A percentile compares a stretch with the other conserved stretches of the same genome.
phyloP scores from a whole-genome alignment of 2,888 invertebrate species.

The Stomorhina lunata region DNA sequence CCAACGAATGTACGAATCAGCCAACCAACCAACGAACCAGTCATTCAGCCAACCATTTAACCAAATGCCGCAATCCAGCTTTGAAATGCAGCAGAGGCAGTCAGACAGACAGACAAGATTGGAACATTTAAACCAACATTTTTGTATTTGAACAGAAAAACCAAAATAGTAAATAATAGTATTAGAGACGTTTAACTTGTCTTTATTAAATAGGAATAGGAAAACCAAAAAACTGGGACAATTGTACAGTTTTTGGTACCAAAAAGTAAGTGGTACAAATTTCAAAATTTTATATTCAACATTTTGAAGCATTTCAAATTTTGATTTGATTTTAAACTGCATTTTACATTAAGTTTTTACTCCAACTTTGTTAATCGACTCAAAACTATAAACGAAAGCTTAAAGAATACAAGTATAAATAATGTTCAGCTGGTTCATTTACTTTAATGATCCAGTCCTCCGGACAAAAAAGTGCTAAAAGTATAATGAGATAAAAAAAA shows the following conservation, averaged over 20 bases:
- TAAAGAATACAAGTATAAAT: slow-evolving; percentile 8
- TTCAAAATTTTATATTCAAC: too few species aligned
- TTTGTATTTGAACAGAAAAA: too few species aligned
- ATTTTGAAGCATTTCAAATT: too few species aligned
- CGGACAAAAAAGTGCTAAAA: slow-evolving; percentile 48
- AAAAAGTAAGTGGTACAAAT: too few species aligned
- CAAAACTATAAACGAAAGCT: neutral
- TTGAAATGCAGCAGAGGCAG: neutral
- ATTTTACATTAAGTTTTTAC: neutral
- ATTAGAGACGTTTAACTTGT: neutral
- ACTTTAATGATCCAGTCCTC: slow-evolving; percentile 8
- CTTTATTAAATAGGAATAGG: too few species aligned
- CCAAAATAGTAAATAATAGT: neutral
- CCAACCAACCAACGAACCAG: neutral
- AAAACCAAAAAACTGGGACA: too few species aligned
- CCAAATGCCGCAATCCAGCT: slow-evolving; percentile 14
- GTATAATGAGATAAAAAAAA: slow-evolving; percentile 31
- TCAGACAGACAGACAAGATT: neutral
- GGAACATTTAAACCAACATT: too few species aligned
- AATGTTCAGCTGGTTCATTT: slow-evolving; percentile 25
- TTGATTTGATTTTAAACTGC: slow-evolving; percentile 1
- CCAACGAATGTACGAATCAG: neutral
- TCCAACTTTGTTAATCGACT: slow-evolving; percentile 7
- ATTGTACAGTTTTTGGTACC: too few species aligned
- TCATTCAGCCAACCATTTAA: slow-evolving; percentile 25